These are phyloP conservation scores for Drosophila bocki DNA, from an alignment of 1,140 invertebrate species.

Conservation along the genomic window DNA sequence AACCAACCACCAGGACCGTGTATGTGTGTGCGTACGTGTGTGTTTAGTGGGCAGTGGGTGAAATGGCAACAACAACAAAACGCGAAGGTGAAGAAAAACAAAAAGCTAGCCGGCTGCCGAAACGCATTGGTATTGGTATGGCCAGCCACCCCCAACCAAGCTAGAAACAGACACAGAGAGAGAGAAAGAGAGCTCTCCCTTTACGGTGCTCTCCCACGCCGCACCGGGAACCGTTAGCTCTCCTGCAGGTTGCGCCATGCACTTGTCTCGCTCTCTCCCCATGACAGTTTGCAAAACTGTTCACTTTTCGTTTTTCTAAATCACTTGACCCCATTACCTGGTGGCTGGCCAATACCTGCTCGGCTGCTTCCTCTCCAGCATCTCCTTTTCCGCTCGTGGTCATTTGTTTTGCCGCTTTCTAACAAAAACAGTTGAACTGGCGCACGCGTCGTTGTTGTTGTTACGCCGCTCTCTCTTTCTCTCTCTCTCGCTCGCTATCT, in stretches of 20 bases:
- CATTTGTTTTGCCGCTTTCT: conserved; percentile 82
- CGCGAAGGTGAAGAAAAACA: conserved; percentile 59
- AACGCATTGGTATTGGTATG: conserved; percentile 21
- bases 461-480: conserved; percentile 13
- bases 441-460: conserved; percentile 65
- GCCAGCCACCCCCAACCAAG: conserved; percentile 59
- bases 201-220: conserved; percentile 41
- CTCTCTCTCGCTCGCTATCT: background rate
- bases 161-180: conserved; percentile 3
- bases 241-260: conserved; percentile 61
- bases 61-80: conserved; percentile 31
- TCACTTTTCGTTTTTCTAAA: conserved; percentile 65
- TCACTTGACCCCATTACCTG: conserved; percentile 82
- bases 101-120: conserved; percentile 52
- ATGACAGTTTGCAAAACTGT: conserved; percentile 49
- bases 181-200: conserved; percentile 24
- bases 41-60: conserved; percentile 40
- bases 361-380: conserved; percentile 12
- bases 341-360: conserved; percentile 67
- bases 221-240: conserved; percentile 33
- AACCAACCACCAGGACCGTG: conserved; percentile 71
- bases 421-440: conserved; percentile 81
- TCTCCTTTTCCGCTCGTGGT: conserved; percentile 47
- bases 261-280: conserved; percentile 51
- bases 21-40: conserved; percentile 28